These are phyloP conservation scores for Anabacerthia variegaticeps DNA, from an alignment of 2,797 vertebrate genomes.

Conservation along the genomic window DNA sequence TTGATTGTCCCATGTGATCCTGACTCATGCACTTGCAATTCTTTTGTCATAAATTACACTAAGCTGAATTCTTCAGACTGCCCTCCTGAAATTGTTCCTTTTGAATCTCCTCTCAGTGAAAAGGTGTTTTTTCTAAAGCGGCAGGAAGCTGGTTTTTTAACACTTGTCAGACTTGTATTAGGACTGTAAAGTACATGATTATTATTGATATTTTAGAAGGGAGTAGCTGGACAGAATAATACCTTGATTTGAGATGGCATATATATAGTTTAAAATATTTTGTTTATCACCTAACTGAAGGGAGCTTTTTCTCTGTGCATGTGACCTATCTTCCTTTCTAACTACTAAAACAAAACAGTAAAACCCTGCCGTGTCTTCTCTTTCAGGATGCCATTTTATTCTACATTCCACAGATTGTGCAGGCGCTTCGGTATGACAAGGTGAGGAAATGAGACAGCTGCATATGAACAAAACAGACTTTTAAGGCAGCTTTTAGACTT, in stretches of 20 bases:
- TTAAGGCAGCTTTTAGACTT: neutral
- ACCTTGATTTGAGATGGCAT: neutral
- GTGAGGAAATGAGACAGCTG: slow-evolving; percentile 73
- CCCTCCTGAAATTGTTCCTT: neutral
- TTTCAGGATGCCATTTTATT: slow-evolving; percentile 95
- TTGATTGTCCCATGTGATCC: neutral
- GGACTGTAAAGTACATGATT: neutral
- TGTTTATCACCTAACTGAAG: neutral
- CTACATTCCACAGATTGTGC: slow-evolving; percentile 98
- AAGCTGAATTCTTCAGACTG: neutral
- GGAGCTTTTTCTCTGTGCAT: neutral
- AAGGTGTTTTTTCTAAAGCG: neutral
- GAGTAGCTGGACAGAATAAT: neutral
- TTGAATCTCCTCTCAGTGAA: neutral
- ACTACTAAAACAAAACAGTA: neutral
- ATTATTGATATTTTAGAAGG: neutral
- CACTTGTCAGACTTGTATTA: neutral
- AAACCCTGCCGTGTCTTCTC: neutral
- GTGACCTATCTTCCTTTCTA: neutral
- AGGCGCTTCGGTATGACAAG: slow-evolving; percentile 96
- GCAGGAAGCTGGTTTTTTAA: neutral
- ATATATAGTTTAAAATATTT: neutral
- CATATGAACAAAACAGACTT: neutral
- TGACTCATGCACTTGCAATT: neutral
- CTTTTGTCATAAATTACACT: neutral